Evolutionary conservation across 1,140 invertebrate genomes (phyloP).

Genomic region (Berghia stephanieae): DNA sequence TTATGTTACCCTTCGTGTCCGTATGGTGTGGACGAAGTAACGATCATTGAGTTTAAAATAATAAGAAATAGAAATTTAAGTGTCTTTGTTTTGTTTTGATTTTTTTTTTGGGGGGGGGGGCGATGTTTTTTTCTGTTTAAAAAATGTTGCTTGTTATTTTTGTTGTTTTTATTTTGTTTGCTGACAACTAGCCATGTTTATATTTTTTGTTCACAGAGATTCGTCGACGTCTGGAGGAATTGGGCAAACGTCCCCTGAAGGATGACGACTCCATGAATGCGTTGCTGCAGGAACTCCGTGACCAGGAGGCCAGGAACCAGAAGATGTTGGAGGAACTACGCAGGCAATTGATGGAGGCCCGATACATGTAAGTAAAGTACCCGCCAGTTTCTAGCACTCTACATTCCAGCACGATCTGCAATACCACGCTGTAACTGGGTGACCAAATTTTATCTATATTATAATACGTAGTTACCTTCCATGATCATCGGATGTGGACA

Average conservation of each 20-base stretch:
- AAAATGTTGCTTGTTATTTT: background rate
- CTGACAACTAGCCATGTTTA: background rate
- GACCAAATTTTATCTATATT: too few relatives aligned
- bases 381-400: background rate
- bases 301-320: slow-evolving; percentile 55
- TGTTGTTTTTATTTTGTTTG: background rate
- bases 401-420: too few relatives aligned
- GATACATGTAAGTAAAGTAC: slow-evolving; percentile 42
- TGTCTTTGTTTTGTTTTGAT: background rate
- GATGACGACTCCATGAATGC: slow-evolving; percentile 43
- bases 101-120: background rate
- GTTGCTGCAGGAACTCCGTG: slow-evolving; percentile 48
- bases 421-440: too few relatives aligned
- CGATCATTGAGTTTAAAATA: background rate
- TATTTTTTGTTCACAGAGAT: slow-evolving; percentile 45
- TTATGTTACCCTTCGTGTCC: background rate
- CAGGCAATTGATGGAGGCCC: slow-evolving; percentile 41
- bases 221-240: slow-evolving; percentile 44
- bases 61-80: too few relatives aligned
- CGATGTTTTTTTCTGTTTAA: background rate
- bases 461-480: too few relatives aligned
- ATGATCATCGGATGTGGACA: too few relatives aligned
- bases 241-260: slow-evolving; percentile 36
- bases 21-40: background rate
- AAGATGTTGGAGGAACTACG: slow-evolving; percentile 49